These are phyloP conservation scores for Antrozous pallidus DNA, from an alignment of 2,797 vertebrate species.

Conservation along the genomic window DNA sequence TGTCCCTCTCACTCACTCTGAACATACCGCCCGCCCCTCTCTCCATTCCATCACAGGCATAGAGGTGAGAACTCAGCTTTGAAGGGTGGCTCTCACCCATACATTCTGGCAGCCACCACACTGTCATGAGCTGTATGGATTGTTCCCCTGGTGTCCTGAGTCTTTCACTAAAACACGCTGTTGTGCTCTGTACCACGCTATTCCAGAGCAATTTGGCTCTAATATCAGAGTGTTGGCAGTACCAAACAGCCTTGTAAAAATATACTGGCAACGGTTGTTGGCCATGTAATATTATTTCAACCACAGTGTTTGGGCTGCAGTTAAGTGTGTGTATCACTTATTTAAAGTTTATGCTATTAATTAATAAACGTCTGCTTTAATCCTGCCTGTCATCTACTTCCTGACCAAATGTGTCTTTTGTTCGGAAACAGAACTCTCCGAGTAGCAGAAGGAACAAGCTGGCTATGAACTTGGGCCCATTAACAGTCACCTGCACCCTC, in stretches of 20 bases:
- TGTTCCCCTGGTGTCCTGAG: neutral
- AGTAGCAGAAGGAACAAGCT: neutral
- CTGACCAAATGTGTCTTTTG: neutral
- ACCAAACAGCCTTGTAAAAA: constrained; percentile 62
- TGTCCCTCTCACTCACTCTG: neutral
- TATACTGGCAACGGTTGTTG: constrained; percentile 39
- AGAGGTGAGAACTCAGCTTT: neutral
- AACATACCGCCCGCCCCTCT: neutral
- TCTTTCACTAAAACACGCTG: constrained; percentile 40
- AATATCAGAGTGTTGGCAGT: constrained; percentile 40
- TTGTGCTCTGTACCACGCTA: constrained; percentile 1
- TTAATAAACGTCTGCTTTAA: constrained; percentile 44
- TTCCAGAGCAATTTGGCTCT: constrained; percentile 55
- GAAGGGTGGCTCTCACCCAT: neutral
- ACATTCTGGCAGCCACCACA: neutral
- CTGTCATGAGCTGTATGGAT: neutral
- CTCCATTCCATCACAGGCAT: neutral
- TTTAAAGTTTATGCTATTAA: constrained; percentile 59
- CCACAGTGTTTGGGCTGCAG: constrained; percentile 15
- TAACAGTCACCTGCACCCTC: too few relatives aligned
- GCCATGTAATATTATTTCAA: constrained; percentile 40
- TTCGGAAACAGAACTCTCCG: constrained; percentile 4
- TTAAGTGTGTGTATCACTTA: constrained; percentile 34
- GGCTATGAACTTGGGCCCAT: neutral
- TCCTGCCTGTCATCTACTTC: constrained; percentile 9